Evolutionary conservation across 2,888 invertebrate species (phyloP).

Genomic region (Agrochola lychnidis): DNA sequence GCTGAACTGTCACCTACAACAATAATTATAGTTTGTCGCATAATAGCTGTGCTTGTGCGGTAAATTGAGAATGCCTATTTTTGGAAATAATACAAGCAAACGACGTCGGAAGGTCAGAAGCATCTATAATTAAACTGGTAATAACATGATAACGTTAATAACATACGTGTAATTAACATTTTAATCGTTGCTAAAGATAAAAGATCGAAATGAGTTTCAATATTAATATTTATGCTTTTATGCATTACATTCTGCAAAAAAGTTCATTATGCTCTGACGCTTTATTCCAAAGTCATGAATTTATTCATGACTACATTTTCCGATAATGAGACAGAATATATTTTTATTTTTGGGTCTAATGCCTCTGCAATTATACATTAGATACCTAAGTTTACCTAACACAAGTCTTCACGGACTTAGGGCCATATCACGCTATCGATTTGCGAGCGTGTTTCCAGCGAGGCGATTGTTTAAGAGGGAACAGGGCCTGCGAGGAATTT

Average conservation of each 20-base stretch:
- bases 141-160: slow-evolving; percentile 37
- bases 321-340: not conserved
- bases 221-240: slow-evolving; percentile 14
- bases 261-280: not conserved
- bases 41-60: slow-evolving; percentile 14
- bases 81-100: slow-evolving; percentile 27
- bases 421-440: too few species aligned
- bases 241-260: slow-evolving; percentile 8
- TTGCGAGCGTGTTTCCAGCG: too few species aligned
- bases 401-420: too few species aligned
- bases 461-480: too few species aligned
- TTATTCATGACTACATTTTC: not conserved
- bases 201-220: slow-evolving; percentile 29
- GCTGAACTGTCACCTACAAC: slow-evolving; percentile 3
- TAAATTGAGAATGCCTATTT: slow-evolving; percentile 36
- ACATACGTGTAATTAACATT: slow-evolving; percentile 31
- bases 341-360: not conserved
- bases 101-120: slow-evolving; percentile 22
- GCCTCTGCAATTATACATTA: not conserved
- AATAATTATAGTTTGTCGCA: slow-evolving; percentile 17
- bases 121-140: slow-evolving; percentile 29
- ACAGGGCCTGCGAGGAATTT: too few species aligned
- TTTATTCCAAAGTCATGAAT: not conserved
- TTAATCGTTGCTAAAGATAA: slow-evolving; percentile 32
- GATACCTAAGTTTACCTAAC: not conserved